Evolutionary conservation across 1,140 invertebrate genomes (phyloP).

Genomic region (Drosophila mojavensis): DNA sequence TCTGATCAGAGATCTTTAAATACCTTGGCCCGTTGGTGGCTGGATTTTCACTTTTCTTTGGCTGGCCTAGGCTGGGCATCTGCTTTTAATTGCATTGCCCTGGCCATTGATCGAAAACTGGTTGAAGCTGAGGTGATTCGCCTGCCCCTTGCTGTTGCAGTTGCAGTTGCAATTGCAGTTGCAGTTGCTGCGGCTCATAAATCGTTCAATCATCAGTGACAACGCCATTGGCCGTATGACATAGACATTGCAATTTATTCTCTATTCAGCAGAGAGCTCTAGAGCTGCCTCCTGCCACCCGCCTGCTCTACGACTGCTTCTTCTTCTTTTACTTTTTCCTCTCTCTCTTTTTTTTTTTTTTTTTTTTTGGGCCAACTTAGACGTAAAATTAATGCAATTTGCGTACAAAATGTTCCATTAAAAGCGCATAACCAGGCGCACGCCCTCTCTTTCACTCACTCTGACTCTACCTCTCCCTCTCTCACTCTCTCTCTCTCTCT

Average conservation of each 20-base stretch:
- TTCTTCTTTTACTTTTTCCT: neutral
- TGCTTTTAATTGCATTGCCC: slow-evolving; percentile 70
- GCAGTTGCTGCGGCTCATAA: slow-evolving; percentile 55
- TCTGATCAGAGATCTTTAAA: slow-evolving; percentile 13
- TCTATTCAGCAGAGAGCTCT: neutral
- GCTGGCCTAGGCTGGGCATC: slow-evolving; percentile 28
- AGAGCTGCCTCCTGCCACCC: too few species aligned
- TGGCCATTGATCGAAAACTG: slow-evolving; percentile 53
- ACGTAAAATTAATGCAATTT: slow-evolving; percentile 78
- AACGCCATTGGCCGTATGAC: slow-evolving; percentile 57
- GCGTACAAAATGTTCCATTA: slow-evolving; percentile 77
- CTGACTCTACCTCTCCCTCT: neutral
- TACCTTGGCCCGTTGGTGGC: slow-evolving; percentile 33
- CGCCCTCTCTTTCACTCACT: neutral
- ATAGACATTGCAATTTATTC: slow-evolving; percentile 36
- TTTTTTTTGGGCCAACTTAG: slow-evolving; percentile 29
- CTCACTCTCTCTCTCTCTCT: neutral
- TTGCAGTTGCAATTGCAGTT: neutral
- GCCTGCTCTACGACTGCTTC: neutral
- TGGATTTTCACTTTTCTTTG: slow-evolving; percentile 21
- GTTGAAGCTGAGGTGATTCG: slow-evolving; percentile 13
- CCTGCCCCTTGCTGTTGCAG: too few species aligned
- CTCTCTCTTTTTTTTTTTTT: slow-evolving; percentile 12
- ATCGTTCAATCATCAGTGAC: slow-evolving; percentile 75
- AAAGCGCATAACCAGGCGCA: slow-evolving; percentile 55